Conservation (phyloP, 2,888 invertebrate genomes). For the Galerucella calmariensis region DNA sequence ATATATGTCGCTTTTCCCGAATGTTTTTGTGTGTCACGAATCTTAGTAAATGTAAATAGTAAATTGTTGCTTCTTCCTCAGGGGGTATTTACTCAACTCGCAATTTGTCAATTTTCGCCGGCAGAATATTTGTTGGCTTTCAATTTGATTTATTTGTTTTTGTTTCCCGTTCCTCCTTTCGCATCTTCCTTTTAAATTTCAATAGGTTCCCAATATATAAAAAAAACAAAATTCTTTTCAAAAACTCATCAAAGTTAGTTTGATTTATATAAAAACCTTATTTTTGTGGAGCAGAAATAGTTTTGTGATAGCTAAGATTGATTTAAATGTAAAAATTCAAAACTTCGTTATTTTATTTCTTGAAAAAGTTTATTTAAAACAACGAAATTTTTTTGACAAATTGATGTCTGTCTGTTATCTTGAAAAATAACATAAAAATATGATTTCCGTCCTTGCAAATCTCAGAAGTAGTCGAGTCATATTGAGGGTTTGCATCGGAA, state of each 20-base stretch:
- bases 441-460: too few species aligned
- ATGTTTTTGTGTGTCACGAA: constrained; percentile 20
- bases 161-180: background rate
- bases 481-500: too few species aligned
- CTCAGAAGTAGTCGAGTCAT: too few species aligned
- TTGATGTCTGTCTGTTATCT: too few species aligned
- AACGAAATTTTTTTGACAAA: too few species aligned
- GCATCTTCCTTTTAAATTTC: background rate
- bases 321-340: background rate
- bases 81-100: constrained; percentile 32
- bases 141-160: constrained; percentile 16
- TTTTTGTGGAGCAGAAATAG: background rate
- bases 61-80: constrained; percentile 37
- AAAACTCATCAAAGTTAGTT: background rate
- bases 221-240: background rate
- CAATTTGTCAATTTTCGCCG: constrained; percentile 32
- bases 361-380: background rate
- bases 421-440: too few species aligned
- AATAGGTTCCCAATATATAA: background rate
- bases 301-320: background rate
- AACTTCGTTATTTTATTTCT: background rate
- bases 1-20: background rate
- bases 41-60: background rate
- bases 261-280: background rate
- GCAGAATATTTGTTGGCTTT: constrained; percentile 16